Evolutionary conservation across 2,113 vertebrate genomes (phyloP), one percentile per base, ranked within the genome.

Genomic region (Solea solea): DNA sequence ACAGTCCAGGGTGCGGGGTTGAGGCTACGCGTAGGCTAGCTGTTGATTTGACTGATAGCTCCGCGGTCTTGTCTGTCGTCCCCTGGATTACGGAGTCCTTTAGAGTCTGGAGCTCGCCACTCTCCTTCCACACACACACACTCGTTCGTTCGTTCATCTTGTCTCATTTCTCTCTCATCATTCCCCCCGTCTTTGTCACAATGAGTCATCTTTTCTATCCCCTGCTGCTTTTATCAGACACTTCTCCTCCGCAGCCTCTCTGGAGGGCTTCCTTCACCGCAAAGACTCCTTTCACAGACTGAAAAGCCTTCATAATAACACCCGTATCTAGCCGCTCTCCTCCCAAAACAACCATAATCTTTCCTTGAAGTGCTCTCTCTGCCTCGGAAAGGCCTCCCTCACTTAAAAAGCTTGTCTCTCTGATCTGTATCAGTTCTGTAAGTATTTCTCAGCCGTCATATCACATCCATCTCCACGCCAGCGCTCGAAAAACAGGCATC

Each of bases 121-220:
- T 64, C 69, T 69, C 52, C 40, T 76, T 63, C 27, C 50, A 40
- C 46, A 14, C 60, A 53, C 50, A 58, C 15, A 51, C 64, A 63
- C 13, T 21, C 21, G 21, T 21, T 21, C 21, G 21, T 21, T 21
- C 21, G 7, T 67, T 74, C n/a, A 63, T 62, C 56, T 66, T 62
- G 14, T 34, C 57, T 16, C 63, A 39, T 80, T n/a, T 68, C 62
- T 49, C 27, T 51, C 54, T 82, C 70, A 62, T 78, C 64, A 70
- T 63, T 81, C 81, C 70, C 21, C 75, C 74, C 61, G 59, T 76
- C 49, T 76, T 75, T 75, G 49, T 63, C 64, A 66, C 21, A 86
- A 62, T 74, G 77, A 63, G 46, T 88, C 65, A 77, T 87, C 72
- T 81, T 6, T 81, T 72, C 67, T 72, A 74, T 67, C 21, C 68